These are phyloP conservation scores for Arrhamphus sclerolepis DNA, from an alignment of 2,797 vertebrate species.

Conservation along the genomic window DNA sequence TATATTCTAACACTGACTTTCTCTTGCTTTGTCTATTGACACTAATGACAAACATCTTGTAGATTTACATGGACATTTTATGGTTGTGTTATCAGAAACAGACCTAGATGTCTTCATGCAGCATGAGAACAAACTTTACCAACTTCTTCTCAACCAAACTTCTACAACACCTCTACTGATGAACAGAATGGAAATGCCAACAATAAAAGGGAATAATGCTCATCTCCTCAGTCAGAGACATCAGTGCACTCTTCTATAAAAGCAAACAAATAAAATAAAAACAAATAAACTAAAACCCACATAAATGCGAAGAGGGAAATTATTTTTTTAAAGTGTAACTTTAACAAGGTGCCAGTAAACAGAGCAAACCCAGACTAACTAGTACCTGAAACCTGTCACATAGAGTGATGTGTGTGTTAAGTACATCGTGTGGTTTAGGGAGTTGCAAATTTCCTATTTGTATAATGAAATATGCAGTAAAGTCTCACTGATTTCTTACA, in stretches of 20 bases:
- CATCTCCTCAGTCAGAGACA: neutral
- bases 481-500: too few relatives aligned
- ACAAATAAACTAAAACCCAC: neutral
- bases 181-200: neutral
- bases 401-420: too few relatives aligned
- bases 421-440: too few relatives aligned
- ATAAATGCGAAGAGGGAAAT: too few relatives aligned
- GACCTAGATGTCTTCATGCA: slow-evolving; percentile 11
- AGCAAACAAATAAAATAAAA: neutral
- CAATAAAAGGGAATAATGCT: neutral
- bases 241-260: too few relatives aligned
- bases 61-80: slow-evolving; percentile 38
- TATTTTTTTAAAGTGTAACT: too few relatives aligned
- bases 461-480: too few relatives aligned
- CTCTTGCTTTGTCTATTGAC: neutral
- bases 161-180: too few relatives aligned
- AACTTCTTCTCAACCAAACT: neutral
- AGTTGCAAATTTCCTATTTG: too few relatives aligned
- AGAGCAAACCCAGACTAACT: neutral
- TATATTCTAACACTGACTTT: neutral
- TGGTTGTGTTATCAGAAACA: slow-evolving; percentile 12
- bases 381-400: neutral
- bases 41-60: slow-evolving; percentile 3
- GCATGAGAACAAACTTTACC: neutral
- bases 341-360: neutral